A percentile compares a stretch with the other conserved stretches of the same genome.
Evolutionary conservation across 2,888 invertebrate species (phyloP).

Genomic region (Tetheella fluctuosa): DNA sequence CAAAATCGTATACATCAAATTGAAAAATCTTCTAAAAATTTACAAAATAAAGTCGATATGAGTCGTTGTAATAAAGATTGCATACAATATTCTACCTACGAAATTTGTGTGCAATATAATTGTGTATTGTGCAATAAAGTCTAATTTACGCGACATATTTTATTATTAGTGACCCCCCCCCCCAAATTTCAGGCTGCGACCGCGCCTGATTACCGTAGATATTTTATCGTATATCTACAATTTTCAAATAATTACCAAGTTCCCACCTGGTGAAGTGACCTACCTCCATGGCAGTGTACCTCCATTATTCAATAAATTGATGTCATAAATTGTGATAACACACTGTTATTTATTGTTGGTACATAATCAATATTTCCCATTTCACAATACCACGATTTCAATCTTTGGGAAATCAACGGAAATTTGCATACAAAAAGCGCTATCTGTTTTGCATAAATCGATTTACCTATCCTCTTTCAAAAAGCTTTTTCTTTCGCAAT

Average conservation of each 20-base stretch:
- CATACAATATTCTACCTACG: no score
- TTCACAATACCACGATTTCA: conserved; percentile 77
- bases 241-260: neutral
- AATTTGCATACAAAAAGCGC: conserved; percentile 83
- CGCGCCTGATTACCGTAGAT: no score
- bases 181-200: no score
- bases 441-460: conserved; percentile 82
- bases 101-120: no score
- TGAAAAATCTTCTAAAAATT: no score
- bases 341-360: conserved; percentile 55
- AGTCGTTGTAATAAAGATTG: no score
- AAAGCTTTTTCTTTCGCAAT: conserved; percentile 79
- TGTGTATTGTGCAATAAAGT: no score
- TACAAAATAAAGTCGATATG: no score
- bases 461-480: conserved; percentile 81
- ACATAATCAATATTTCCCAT: conserved; percentile 72
- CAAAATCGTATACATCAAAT: no score
- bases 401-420: conserved; percentile 81
- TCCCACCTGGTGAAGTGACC: neutral
- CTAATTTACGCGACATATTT: no score
- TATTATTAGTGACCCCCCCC: no score
- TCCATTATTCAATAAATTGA: conserved; percentile 31
- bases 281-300: neutral
- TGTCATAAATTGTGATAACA: conserved; percentile 43
- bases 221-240: neutral